phyloP scores from a whole-genome alignment of 2,888 invertebrate genomes.

The Rhogogaster chlorosoma region DNA sequence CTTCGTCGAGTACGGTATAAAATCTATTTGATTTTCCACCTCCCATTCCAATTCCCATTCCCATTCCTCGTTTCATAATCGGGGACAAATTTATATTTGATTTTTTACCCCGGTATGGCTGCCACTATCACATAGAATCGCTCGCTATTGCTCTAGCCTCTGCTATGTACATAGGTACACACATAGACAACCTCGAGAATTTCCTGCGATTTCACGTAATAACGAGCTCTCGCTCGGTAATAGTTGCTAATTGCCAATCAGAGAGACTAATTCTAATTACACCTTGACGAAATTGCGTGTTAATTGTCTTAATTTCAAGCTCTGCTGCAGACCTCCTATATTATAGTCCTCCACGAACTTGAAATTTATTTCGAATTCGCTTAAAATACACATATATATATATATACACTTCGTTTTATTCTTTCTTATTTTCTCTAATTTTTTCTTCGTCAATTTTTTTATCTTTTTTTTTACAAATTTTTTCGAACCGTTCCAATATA shows the following conservation, averaged over 20 bases:
- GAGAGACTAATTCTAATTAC: constrained; percentile 49
- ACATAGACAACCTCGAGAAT: too few relatives aligned
- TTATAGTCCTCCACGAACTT: not conserved
- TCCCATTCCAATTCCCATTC: too few relatives aligned
- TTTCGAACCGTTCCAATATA: too few relatives aligned
- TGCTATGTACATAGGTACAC: too few relatives aligned
- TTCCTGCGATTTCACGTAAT: constrained; percentile 10
- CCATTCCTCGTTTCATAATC: not conserved
- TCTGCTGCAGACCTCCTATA: not conserved
- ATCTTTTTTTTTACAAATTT: too few relatives aligned
- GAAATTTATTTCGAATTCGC: not conserved
- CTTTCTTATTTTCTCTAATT: not conserved
- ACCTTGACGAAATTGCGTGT: constrained; percentile 60
- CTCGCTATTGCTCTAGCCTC: too few relatives aligned
- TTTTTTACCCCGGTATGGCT: not conserved
- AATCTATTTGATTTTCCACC: too few relatives aligned
- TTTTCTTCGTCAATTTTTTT: too few relatives aligned
- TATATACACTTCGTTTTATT: not conserved
- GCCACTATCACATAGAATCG: too few relatives aligned
- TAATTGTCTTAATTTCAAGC: constrained; percentile 58
- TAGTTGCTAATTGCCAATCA: constrained; percentile 51
- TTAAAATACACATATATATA: too few relatives aligned
- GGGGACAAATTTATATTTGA: not conserved
- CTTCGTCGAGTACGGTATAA: not conserved
- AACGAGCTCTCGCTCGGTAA: constrained; percentile 17